Conservation (phyloP, 2,888 invertebrate genomes). For the Pristionchus arcanus region DNA sequence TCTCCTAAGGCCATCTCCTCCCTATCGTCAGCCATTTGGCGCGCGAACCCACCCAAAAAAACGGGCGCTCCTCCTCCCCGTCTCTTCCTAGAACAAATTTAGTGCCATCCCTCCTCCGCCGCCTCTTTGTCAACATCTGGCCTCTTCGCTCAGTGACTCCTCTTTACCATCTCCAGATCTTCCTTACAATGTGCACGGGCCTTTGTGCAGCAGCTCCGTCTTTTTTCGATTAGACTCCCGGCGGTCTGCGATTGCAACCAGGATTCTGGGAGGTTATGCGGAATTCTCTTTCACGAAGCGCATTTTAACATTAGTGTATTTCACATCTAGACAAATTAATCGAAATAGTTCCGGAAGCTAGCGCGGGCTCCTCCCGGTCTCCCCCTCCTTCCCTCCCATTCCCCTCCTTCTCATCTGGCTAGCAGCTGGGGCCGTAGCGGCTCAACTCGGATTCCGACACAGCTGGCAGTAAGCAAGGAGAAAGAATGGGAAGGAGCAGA, state of each 20-base stretch:
- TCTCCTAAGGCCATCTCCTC: conserved; percentile 49
- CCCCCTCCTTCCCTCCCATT: not conserved
- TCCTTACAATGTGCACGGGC: not conserved
- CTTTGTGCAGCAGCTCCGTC: not conserved
- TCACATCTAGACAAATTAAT: not conserved
- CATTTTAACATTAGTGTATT: not conserved
- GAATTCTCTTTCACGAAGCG: not conserved
- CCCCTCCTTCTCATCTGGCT: conserved; percentile 24
- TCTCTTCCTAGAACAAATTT: conserved; percentile 26
- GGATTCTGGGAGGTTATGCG: not conserved
- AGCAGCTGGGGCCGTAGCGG: conserved; percentile 32
- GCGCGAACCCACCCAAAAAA: not conserved
- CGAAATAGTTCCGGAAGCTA: conserved; percentile 18
- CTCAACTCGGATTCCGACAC: conserved; percentile 50
- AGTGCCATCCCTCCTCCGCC: not conserved
- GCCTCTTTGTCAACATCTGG: conserved; percentile 44
- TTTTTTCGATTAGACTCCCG: not conserved
- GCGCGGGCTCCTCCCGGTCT: conserved; percentile 21
- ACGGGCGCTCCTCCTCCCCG: not conserved
- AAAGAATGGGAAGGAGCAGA: conserved; percentile 22
- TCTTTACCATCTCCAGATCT: conserved; percentile 23
- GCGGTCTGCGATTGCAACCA: not conserved
- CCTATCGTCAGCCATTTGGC: conserved; percentile 31
- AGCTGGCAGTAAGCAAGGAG: conserved; percentile 50
- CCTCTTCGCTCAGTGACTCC: conserved; percentile 30